Evolutionary conservation across 2,797 vertebrate genomes (phyloP), one percentile per base, ranked within the genome.

Genomic region (Tragelaphus oryx): DNA sequence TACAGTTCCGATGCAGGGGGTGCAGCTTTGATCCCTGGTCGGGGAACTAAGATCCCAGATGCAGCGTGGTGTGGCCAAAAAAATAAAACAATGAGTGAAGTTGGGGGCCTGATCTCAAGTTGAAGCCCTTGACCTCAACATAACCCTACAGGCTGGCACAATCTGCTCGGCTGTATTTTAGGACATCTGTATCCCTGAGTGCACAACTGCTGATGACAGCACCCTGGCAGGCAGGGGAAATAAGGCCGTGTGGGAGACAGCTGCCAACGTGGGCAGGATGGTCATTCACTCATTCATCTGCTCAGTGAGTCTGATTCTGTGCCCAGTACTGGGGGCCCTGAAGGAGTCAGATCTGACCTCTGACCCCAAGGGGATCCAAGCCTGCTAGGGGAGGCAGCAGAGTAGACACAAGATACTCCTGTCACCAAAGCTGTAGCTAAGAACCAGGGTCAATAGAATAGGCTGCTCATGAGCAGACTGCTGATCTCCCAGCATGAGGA

Each of bases 371-470:
- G 48, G 55, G 30, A 62, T 86, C 59, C 24, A 11, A 44, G 24
- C 22, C 83, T 48, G 17, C 33, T 4, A n/a, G 16, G 6, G 44
- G 48, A 71, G 37, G 20, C 28, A 41, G 48, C 17, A 26, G 6
- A 17, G 20, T 4, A 26, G 37, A 28, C 1, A 0, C 2, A 0
- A 8, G n/a, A 18, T 26, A 52, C 52, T 28, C 26, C 4, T 0
- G 8, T 54, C 85, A 92, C 60, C 50, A 14, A 1, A 0, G 26
- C 12, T 50, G 22, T 13, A 52, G 10, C n/a, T 24, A 41, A 76
- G 78, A 46, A 20, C n/a, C 54, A 30, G 28, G 33, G 80, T 26
- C 1, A 9, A 60, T 14, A 41, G 33, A 62, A 75, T 50, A 50
- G 78, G 50, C 17, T 62, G n/a, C 28, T 26, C 4, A 89, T 30